Evolutionary conservation across 2,888 invertebrate species (phyloP).

Genomic region (Tinea semifulvella): DNA sequence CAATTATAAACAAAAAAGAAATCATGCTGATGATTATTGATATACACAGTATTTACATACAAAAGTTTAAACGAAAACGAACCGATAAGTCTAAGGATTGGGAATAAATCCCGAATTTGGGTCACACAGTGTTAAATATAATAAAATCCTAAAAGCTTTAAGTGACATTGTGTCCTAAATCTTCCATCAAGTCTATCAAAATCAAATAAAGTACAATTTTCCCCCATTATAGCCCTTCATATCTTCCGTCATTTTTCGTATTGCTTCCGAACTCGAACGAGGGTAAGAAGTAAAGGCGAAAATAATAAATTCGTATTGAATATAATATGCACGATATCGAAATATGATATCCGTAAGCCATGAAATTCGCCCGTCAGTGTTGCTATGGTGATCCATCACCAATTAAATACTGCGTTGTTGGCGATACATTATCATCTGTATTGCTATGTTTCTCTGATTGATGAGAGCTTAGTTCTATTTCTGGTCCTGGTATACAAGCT

Average conservation of each 20-base stretch:
- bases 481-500: constrained; percentile 26
- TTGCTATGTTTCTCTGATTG: constrained; percentile 50
- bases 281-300: constrained; percentile 57
- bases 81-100: too few relatives aligned
- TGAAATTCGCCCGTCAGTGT: constrained; percentile 40
- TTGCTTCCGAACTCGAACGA: constrained; percentile 58
- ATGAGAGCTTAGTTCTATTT: constrained; percentile 42
- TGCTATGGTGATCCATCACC: constrained; percentile 50
- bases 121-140: too few relatives aligned
- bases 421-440: constrained; percentile 54
- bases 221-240: constrained; percentile 62
- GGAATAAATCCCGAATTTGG: too few relatives aligned
- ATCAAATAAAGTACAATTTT: constrained; percentile 65
- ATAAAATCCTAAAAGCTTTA: constrained; percentile 27
- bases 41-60: too few relatives aligned
- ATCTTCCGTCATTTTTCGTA: constrained; percentile 65
- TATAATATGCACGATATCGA: constrained; percentile 36
- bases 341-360: constrained; percentile 37
- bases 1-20: too few relatives aligned
- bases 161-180: constrained; percentile 52
- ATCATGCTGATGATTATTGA: too few relatives aligned
- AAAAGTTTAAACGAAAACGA: too few relatives aligned
- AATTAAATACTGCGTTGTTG: constrained; percentile 59
- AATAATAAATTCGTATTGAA: constrained; percentile 63
- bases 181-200: constrained; percentile 61